These are phyloP conservation scores for Pecten maximus DNA, from an alignment of 2,888 invertebrate species.

Conservation along the genomic window DNA sequence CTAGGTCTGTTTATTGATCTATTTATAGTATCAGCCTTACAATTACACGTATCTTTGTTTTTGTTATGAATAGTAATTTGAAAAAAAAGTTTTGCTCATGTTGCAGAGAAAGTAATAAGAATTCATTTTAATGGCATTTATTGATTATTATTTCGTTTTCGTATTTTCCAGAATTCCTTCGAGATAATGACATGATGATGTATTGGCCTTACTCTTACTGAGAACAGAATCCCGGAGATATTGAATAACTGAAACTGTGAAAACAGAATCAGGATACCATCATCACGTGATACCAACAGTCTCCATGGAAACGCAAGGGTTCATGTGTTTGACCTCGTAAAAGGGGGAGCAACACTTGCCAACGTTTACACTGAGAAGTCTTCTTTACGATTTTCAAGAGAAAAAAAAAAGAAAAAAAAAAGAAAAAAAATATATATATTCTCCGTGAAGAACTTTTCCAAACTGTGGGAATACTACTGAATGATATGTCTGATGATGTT, in stretches of 20 bases:
- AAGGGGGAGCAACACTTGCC: neutral
- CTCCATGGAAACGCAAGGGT: neutral
- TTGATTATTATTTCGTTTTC: neutral
- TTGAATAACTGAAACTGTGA: neutral
- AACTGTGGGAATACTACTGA: neutral
- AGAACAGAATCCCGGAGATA: neutral
- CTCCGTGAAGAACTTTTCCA: neutral
- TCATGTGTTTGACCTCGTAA: neutral
- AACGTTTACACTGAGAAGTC: neutral
- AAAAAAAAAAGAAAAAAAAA: neutral
- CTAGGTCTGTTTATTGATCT: too few relatives aligned
- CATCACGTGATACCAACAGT: neutral
- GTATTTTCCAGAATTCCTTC: neutral
- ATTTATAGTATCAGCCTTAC: too few relatives aligned
- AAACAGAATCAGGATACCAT: neutral
- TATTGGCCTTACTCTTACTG: neutral
- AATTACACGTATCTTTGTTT: too few relatives aligned
- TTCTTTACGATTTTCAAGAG: neutral
- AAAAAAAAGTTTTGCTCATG: too few relatives aligned
- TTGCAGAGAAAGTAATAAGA: neutral
- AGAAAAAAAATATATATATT: neutral
- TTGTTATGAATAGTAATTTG: too few relatives aligned
- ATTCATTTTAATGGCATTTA: neutral
- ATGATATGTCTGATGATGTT: neutral
- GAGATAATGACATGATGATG: slow-evolving; percentile 5